A percentile compares a stretch with the other conserved stretches of the same genome.
Conservation (phyloP, 2,797 vertebrate genomes). For the Scyliorhinus canicula region DNA sequence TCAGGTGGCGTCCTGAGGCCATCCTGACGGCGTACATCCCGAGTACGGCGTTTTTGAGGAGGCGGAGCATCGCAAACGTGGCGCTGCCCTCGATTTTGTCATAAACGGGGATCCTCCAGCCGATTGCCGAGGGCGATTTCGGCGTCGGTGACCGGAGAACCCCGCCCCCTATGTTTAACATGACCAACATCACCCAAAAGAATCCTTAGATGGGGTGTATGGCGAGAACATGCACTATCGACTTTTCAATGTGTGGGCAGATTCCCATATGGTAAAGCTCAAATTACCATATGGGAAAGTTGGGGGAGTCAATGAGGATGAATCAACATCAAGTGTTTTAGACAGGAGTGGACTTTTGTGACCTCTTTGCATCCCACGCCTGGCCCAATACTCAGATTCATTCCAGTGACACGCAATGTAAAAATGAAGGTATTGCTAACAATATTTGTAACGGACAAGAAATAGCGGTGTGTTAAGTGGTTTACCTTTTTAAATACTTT, state of each 20-base stretch:
- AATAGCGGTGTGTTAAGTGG: background rate
- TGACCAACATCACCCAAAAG: background rate
- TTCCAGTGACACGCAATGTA: background rate
- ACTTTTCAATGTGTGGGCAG: too few relatives aligned
- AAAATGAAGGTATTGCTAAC: background rate
- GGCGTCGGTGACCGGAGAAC: too few relatives aligned
- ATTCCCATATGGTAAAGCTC: too few relatives aligned
- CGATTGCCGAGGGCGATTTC: too few relatives aligned
- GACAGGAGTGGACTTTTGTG: background rate
- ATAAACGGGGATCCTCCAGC: too few relatives aligned
- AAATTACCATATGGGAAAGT: background rate
- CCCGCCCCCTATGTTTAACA: background rate
- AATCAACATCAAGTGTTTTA: background rate
- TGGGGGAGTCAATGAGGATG: background rate
- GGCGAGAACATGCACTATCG: background rate
- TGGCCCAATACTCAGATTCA: too few relatives aligned
- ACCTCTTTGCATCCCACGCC: too few relatives aligned
- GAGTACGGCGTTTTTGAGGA: too few relatives aligned
- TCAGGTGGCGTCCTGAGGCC: too few relatives aligned
- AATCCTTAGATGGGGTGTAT: background rate
- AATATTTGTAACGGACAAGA: background rate
- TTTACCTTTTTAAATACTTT: constrained; percentile 97
- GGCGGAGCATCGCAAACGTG: too few relatives aligned
- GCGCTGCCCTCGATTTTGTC: too few relatives aligned
- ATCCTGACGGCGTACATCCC: too few relatives aligned